Evolutionary conservation across 2,113 vertebrate species (phyloP), one percentile per base, ranked within the genome.

Genomic region (Brachionichthys hirsutus): DNA sequence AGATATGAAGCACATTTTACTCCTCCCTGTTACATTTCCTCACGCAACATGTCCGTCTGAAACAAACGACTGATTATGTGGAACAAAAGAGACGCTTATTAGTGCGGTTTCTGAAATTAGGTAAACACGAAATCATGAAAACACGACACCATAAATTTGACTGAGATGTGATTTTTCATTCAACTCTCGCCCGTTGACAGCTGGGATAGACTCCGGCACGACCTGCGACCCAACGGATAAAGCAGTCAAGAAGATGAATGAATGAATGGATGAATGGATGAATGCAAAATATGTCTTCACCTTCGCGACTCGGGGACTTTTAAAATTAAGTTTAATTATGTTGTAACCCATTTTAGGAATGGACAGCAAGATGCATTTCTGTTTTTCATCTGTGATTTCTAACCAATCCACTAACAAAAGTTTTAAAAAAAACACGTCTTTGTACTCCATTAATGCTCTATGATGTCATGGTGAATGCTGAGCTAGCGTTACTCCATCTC

Each of bases 1-100:
- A 78, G 17, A 59, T 76, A 75, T 84, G 82, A 87, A 92, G 90
- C 87, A 90, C 90, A 92, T 89, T 89, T 59, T 57, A 89, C 89
- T 89, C 86, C 91, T 90, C 68, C 73, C 84, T 89, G 90, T 91
- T 80, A 79, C 78, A 77, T 86, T 85, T 85, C 75, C 49, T 68
- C 38, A 18, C 58, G 54, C 58, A 77, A 81, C 52, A 63, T 77
- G 55, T 19, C 44, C 44, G 42, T 58, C 38, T 19, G 30, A 52
- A 71, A 82, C 51, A 61, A 74, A 78, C 81, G 64, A 67, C n/a
- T 72, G 65, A 69, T 57, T 7, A 73, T 44, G 45, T 54, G 22
- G 30, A 73, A 62, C 54, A 58, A 76, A 75, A 42, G 18, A 10
- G 53, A 56, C 43, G 52, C 77, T 69, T 60, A 67, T 61, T 55